Percentiles rank a stretch among this genome's conserved stretches.
Evolutionary conservation across 2,113 vertebrate genomes (phyloP).

Genomic region (Forbesichthys agassizii): DNA sequence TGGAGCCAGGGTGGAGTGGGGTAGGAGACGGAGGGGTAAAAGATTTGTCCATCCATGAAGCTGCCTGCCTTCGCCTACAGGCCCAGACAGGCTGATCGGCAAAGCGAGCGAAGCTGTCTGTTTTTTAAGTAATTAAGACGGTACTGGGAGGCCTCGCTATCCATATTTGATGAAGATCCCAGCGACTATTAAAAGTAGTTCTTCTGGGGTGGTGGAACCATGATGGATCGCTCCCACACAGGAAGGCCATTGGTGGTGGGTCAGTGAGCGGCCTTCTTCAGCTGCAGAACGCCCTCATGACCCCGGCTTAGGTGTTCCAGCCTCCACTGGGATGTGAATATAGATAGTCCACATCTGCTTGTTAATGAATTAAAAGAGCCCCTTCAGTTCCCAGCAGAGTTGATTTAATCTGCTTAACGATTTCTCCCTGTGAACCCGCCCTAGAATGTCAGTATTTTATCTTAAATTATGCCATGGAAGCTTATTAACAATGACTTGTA

Average conservation of each 20-base stretch:
- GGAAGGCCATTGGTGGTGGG: slow-evolving; percentile 33
- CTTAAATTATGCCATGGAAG: slow-evolving; percentile 60
- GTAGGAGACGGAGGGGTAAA: slow-evolving; percentile 37
- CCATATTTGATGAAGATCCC: slow-evolving; percentile 75
- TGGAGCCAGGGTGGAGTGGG: slow-evolving; percentile 49
- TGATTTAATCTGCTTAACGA: slow-evolving; percentile 70
- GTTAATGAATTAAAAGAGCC: slow-evolving; percentile 73
- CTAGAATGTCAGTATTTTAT: slow-evolving; percentile 57
- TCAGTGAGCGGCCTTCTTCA: slow-evolving; percentile 48
- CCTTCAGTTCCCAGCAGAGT: slow-evolving; percentile 51
- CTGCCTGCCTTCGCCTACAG: slow-evolving; percentile 33
- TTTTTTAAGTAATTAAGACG: slow-evolving; percentile 71
- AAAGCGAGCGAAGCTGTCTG: slow-evolving; percentile 48
- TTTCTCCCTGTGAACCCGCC: slow-evolving; percentile 52
- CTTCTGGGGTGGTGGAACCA: slow-evolving; percentile 28
- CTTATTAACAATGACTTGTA: slow-evolving; percentile 63
- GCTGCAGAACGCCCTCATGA: slow-evolving; percentile 57
- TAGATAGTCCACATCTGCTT: slow-evolving; percentile 68
- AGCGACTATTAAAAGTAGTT: slow-evolving; percentile 59
- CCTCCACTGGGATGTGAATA: slow-evolving; percentile 45
- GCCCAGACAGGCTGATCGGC: slow-evolving; percentile 37
- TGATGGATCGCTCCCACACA: slow-evolving; percentile 63
- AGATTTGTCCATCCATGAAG: slow-evolving; percentile 49
- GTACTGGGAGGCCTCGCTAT: slow-evolving; percentile 63
- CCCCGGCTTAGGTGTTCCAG: slow-evolving; percentile 49